Conservation (phyloP, 1,140 invertebrate species). For the Leptinotarsa texana region DNA sequence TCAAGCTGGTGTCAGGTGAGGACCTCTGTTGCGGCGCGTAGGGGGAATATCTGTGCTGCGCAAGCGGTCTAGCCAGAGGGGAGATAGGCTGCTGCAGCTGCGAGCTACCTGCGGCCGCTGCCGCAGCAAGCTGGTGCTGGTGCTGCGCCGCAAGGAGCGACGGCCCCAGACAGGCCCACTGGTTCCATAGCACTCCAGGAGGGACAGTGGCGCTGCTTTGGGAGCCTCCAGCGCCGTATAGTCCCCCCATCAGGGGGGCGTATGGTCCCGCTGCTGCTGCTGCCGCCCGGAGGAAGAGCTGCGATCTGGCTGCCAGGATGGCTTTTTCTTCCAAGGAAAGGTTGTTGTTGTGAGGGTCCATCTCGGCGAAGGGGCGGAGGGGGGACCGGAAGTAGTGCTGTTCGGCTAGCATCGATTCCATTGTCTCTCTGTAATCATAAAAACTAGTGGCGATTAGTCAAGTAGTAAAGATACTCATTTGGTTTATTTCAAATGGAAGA, state of each 20-base stretch:
- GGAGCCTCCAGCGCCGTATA: constrained; percentile 60
- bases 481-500: too few species aligned
- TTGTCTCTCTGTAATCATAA: constrained; percentile 70
- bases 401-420: constrained; percentile 80
- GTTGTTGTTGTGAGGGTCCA: constrained; percentile 70
- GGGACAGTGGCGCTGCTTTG: constrained; percentile 46
- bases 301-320: constrained; percentile 69
- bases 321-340: constrained; percentile 77
- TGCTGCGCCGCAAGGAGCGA: constrained; percentile 56
- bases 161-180: constrained; percentile 65
- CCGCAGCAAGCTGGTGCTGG: constrained; percentile 52
- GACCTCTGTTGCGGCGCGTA: constrained; percentile 59
- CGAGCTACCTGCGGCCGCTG: constrained; percentile 55
- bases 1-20: constrained; percentile 60
- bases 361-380: constrained; percentile 69
- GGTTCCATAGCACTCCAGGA: constrained; percentile 62
- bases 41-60: constrained; percentile 64
- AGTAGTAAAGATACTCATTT: not conserved
- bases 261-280: constrained; percentile 63
- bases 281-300: constrained; percentile 68
- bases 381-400: constrained; percentile 75
- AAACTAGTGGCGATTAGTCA: constrained; percentile 36
- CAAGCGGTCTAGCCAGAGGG: constrained; percentile 55
- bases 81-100: constrained; percentile 60
- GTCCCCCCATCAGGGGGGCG: constrained; percentile 56